A percentile compares a stretch with the other conserved stretches of the same genome.
Conservation (phyloP, 2,113 vertebrate genomes). For the Zosterops borbonicus region DNA sequence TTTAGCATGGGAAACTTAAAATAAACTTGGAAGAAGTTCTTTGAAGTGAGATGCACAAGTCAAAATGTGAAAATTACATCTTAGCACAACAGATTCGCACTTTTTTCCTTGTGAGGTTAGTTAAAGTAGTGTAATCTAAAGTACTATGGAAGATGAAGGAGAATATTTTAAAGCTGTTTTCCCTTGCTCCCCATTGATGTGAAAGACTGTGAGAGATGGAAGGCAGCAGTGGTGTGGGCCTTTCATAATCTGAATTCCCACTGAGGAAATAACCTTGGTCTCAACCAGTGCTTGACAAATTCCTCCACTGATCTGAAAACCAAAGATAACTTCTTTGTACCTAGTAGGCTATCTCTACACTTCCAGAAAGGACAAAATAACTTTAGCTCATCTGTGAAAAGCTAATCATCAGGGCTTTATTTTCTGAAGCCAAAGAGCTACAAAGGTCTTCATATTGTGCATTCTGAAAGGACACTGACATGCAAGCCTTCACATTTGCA, state of each 20-base stretch:
- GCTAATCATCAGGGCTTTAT: neutral
- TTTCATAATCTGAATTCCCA: neutral
- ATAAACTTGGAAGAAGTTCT: constrained; percentile 5
- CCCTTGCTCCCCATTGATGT: neutral
- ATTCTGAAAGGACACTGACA: neutral
- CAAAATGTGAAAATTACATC: neutral
- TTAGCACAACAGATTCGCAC: neutral
- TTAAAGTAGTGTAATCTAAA: neutral
- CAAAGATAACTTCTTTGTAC: neutral
- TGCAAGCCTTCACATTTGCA: neutral
- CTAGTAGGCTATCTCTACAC: neutral
- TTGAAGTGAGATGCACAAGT: constrained; percentile 11
- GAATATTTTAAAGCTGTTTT: neutral
- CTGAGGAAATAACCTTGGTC: neutral
- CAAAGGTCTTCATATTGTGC: neutral
- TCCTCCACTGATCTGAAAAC: neutral
- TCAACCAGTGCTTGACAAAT: neutral
- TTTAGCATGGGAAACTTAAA: constrained; percentile 19
- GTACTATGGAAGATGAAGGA: neutral
- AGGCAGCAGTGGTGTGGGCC: neutral
- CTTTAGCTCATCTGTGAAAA: neutral
- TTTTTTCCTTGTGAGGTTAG: neutral
- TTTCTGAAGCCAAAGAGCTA: neutral
- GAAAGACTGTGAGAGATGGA: neutral
- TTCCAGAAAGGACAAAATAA: neutral